Base-by-base conservation (phyloP, 2,113 vertebrate species). In the Sakesphorus luctuosus region DNA sequence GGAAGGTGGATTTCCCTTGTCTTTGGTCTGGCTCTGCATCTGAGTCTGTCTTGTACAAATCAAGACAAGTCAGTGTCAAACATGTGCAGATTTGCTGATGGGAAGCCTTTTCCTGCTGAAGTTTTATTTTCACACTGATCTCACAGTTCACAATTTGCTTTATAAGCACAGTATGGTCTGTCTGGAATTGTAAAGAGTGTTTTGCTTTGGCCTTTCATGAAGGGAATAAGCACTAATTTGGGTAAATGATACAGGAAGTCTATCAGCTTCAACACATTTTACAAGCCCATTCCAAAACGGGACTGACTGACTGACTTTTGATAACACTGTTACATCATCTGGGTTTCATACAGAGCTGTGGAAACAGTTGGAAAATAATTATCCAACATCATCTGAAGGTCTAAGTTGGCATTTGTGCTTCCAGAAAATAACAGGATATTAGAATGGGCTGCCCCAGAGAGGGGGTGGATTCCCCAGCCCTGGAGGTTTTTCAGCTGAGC, bases 91-190 rank as follows among this genome's bases (percentile, higher is more conserved):
- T 49, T 33, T 36, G 52, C 72, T 75, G 84, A 86, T 67, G 52
- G 89, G 62, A 89, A 91, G 93, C 21, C 47, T 86, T 91, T 89
- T 35, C 71, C 40, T 78, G 55, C 56, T 78, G 25, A 94, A 94
- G 71, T 28, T 82, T 84, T 47, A 36, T 67, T 83, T 94, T 91
- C 67, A 79, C 49, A 25, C 62, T 83, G 47, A 75, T 82, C 56
- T 85, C 56, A 36, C 35, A 78, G 69, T 13, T 88, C 56, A 47
- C 56, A 47, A 47, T 74, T 91, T 35, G 67, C 35, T 95, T 65
- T 81, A 52, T 38, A 92, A 77, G 85, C 50, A 3, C 24, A 84
- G 59, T 6, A 31, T n/a, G 40, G 55, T 81, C 55, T 92, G 78
- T 47, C 85, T 90, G 85, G 67, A 90, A 80, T 40, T 33, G 61